These are phyloP conservation scores for Pholis gunnellus DNA, from an alignment of 2,113 vertebrate genomes.

Conservation along the genomic window DNA sequence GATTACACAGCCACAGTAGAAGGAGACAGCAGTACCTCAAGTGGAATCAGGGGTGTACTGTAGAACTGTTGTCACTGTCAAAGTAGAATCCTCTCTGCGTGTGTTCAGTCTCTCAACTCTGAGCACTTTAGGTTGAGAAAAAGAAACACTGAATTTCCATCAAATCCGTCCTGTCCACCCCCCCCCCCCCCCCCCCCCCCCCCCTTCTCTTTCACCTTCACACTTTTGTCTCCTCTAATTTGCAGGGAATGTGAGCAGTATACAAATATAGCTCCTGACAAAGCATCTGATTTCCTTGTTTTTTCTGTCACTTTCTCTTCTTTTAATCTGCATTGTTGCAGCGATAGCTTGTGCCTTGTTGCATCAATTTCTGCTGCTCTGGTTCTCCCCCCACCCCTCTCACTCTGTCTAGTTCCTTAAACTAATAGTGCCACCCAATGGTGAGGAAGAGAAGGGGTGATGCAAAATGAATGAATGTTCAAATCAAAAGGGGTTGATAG, in stretches of 20 bases:
- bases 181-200: too few relatives aligned
- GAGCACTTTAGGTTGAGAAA: constrained; percentile 19
- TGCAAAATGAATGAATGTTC: neutral
- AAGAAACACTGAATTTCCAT: constrained; percentile 4
- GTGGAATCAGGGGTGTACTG: constrained; percentile 48
- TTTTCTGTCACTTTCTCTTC: constrained; percentile 30
- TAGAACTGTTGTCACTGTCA: constrained; percentile 36
- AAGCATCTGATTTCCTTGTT: constrained; percentile 46
- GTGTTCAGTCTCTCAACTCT: constrained; percentile 17
- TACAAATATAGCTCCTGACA: constrained; percentile 36
- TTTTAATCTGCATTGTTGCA: constrained; percentile 56
- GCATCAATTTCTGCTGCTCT: constrained; percentile 38
- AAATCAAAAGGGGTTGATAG: neutral
- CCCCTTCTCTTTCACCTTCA: neutral
- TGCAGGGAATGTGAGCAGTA: constrained; percentile 30
- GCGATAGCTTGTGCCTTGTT: constrained; percentile 23
- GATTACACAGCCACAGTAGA: constrained; percentile 43
- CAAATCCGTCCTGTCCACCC: neutral
- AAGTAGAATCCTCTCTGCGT: constrained; percentile 10
- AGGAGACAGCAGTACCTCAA: constrained; percentile 48
- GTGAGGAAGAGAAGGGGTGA: neutral
- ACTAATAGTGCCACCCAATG: constrained; percentile 59
- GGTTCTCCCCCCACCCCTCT: neutral
- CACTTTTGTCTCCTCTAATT: constrained; percentile 40
- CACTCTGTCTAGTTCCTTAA: neutral